Base-by-base conservation (phyloP, 2,113 vertebrate genomes). In the Gallinago undulata region DNA sequence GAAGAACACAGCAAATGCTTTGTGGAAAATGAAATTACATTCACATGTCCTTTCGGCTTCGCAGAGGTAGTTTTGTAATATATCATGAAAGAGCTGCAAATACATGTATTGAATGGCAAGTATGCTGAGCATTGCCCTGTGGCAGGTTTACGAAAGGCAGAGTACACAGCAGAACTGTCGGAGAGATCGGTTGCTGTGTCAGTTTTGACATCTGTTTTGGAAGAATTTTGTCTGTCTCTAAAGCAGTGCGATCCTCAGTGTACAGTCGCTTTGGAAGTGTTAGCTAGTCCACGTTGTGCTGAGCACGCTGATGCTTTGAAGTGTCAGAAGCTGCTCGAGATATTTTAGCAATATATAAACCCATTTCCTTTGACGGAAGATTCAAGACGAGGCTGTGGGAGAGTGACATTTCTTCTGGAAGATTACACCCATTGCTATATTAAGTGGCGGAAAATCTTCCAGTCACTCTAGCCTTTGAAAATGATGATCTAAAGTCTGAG, bases 321-420 rank as follows among this genome's bases (percentile, higher is more conserved):
- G 80, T 86, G 70, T 76, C 75, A 92, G 77, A 90, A 87, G 68
- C 78, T 87, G 77, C 78, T 83, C 13, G 18, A 88, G 93, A 93
- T 82, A 77, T 87, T 77, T 94, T 82, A 95, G 92, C 69, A 75
- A 82, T 73, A 53, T 51, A 50, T 80, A 74, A 81, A 48, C 56
- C 68, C 48, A 15, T 95, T 94, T 93, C 87, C 70, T 84, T 89
- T 78, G 53, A 93, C 14, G 10, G 78, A 35, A 73, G 39, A 93
- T 72, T 95, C 82, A 86, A 89, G 72, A 77, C 31, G 60, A 82
- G 56, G 53, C 75, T 84, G 74, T 39, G 53, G 83, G 77, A 93
- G 56, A 89, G 60, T 73, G 67, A 43, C 62, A 77, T 93, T 95
- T 96, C 63, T 93, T 88, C 93, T 96, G 93, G 79, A 96, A 96